Conservation (phyloP, 2,888 invertebrate genomes). For the Tenthredo scrophulariae region DNA sequence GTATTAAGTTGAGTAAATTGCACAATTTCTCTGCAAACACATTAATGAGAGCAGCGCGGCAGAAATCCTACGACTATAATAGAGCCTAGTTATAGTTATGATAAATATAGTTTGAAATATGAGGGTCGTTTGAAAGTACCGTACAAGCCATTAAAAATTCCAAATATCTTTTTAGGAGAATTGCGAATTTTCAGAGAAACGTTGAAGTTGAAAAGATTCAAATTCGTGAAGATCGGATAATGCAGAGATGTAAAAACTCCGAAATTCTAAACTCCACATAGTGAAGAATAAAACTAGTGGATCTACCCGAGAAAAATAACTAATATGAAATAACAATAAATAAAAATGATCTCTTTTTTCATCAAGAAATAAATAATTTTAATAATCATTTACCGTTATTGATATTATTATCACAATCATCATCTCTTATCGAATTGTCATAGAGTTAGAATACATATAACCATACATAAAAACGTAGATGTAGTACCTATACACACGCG, state of each 20-base stretch:
- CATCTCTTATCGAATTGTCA: not conserved
- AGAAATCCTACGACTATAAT: constrained; percentile 2
- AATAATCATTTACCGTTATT: not conserved
- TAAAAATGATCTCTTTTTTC: not conserved
- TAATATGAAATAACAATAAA: too few relatives aligned
- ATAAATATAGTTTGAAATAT: too few relatives aligned
- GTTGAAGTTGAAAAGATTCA: too few relatives aligned
- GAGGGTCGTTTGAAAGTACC: too few relatives aligned
- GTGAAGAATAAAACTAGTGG: too few relatives aligned
- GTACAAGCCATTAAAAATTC: too few relatives aligned
- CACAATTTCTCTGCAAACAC: constrained; percentile 8
- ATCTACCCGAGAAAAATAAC: too few relatives aligned
- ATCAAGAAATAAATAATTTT: not conserved
- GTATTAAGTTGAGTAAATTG: constrained; percentile 12
- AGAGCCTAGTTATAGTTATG: not conserved
- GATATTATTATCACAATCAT: not conserved
- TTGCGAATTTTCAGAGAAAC: too few relatives aligned
- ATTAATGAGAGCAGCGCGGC: constrained; percentile 19
- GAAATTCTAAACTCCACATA: too few relatives aligned
- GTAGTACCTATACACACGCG: not conserved
- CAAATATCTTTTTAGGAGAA: too few relatives aligned
- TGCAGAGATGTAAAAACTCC: too few relatives aligned
- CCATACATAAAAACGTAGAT: not conserved
- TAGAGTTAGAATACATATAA: not conserved
- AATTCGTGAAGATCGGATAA: too few relatives aligned